Evolutionary conservation across 2,113 vertebrate genomes (phyloP).

Genomic region (Narcine bancroftii): DNA sequence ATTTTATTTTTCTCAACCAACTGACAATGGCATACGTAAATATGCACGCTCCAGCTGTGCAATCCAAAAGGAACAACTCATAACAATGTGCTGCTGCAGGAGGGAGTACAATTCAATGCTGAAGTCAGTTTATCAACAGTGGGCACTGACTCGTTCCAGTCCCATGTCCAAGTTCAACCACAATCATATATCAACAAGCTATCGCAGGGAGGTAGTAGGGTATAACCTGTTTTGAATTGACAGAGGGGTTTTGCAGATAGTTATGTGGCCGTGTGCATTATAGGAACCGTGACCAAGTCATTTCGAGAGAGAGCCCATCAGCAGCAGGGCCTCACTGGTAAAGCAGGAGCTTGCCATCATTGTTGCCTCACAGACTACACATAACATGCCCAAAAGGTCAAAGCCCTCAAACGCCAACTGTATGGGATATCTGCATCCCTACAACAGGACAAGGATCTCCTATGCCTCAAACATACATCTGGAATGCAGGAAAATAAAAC

Average conservation of each 20-base stretch:
- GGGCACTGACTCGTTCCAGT: too few relatives aligned
- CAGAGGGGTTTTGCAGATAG: background rate
- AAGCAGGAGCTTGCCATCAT: background rate
- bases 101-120: background rate
- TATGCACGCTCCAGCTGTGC: background rate
- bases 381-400: background rate
- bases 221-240: too few relatives aligned
- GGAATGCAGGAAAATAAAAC: background rate
- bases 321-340: background rate
- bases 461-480: background rate
- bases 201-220: background rate
- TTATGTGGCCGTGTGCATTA: background rate
- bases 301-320: too few relatives aligned
- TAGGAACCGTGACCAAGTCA: too few relatives aligned
- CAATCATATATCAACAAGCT: background rate
- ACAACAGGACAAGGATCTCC: too few relatives aligned
- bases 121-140: background rate
- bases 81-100: background rate
- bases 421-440: too few relatives aligned
- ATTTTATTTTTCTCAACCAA: background rate
- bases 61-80: background rate
- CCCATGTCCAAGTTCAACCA: background rate
- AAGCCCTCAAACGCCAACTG: background rate
- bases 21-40: background rate
- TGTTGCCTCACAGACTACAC: background rate